phyloP scores from a whole-genome alignment of 2,797 vertebrate genomes.

The Holocentrus rufus region DNA sequence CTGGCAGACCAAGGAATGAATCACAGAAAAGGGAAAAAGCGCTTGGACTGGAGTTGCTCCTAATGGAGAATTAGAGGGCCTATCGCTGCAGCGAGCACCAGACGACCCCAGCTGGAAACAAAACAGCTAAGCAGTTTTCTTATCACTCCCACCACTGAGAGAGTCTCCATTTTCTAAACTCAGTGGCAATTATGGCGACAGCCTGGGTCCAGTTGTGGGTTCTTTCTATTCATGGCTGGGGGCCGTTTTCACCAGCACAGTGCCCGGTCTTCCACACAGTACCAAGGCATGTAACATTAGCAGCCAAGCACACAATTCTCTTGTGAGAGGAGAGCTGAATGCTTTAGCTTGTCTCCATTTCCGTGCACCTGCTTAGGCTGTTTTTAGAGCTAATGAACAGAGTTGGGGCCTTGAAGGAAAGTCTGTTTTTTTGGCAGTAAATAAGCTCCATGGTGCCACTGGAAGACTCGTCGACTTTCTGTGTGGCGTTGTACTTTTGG shows the following conservation, averaged over 20 bases:
- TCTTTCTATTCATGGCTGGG: slow-evolving; percentile 62
- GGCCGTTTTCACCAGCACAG: slow-evolving; percentile 61
- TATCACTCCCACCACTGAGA: slow-evolving; percentile 54
- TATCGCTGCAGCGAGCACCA: slow-evolving; percentile 44
- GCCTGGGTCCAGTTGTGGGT: slow-evolving; percentile 56
- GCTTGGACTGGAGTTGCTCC: slow-evolving; percentile 45
- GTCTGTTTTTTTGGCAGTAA: slow-evolving; percentile 25
- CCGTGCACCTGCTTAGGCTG: slow-evolving; percentile 63
- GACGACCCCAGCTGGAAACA: slow-evolving; percentile 69
- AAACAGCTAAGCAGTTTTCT: slow-evolving; percentile 69
- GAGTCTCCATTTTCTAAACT: slow-evolving; percentile 62
- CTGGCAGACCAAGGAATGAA: slow-evolving; percentile 59
- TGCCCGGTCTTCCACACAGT: slow-evolving; percentile 33
- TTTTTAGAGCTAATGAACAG: slow-evolving; percentile 36
- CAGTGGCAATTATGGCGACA: slow-evolving; percentile 60
- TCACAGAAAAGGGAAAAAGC: slow-evolving; percentile 46
- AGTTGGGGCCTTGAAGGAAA: slow-evolving; percentile 25
- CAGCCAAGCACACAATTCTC: slow-evolving; percentile 49
- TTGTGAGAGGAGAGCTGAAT: slow-evolving; percentile 53
- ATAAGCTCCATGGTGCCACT: slow-evolving; percentile 24
- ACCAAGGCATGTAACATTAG: slow-evolving; percentile 47
- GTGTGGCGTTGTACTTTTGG: slow-evolving; percentile 23
- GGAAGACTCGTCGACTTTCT: slow-evolving; percentile 34
- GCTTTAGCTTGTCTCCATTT: slow-evolving; percentile 60
- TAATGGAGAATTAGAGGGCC: slow-evolving; percentile 58